A percentile compares a stretch with the other conserved stretches of the same genome.
These are phyloP conservation scores for Trissonchulus latispiculum DNA, from an alignment of 2,888 invertebrate genomes.

Conservation along the genomic window DNA sequence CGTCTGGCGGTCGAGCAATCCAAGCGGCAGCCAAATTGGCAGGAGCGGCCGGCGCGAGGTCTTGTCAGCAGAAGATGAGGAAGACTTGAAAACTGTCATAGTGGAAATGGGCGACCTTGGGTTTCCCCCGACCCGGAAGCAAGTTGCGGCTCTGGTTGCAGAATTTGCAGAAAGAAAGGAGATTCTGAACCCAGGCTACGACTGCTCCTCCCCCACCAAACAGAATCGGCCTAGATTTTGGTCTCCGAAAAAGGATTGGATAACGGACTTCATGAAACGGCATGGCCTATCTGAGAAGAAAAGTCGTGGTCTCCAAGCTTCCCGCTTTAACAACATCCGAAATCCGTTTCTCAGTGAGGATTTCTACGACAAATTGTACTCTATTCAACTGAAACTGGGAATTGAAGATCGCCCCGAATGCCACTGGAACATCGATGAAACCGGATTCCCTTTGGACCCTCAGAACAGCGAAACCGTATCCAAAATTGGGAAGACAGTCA, in stretches of 20 bases:
- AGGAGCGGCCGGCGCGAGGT: background rate
- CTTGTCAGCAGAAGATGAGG: background rate
- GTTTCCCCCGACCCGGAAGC: background rate
- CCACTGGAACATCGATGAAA: background rate
- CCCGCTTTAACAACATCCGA: background rate
- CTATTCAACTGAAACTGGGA: background rate
- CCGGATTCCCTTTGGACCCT: background rate
- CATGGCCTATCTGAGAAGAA: background rate
- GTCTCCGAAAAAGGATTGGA: background rate
- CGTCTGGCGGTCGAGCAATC: no score
- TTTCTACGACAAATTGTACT: background rate
- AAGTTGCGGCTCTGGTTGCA: background rate
- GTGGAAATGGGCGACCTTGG: background rate
- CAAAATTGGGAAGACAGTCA: background rate
- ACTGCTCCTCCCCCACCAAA: background rate
- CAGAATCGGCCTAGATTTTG: background rate
- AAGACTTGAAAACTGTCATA: background rate
- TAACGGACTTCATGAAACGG: background rate
- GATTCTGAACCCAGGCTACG: background rate
- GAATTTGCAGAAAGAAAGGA: background rate
- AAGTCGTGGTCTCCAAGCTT: background rate
- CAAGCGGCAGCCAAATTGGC: no score
- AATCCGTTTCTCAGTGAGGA: background rate
- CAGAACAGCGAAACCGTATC: background rate
- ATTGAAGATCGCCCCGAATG: background rate